Percentiles rank a stretch among this genome's conserved stretches.
These are phyloP conservation scores for Xenops minutus DNA, from an alignment of 2,797 vertebrate genomes.

Conservation along the genomic window DNA sequence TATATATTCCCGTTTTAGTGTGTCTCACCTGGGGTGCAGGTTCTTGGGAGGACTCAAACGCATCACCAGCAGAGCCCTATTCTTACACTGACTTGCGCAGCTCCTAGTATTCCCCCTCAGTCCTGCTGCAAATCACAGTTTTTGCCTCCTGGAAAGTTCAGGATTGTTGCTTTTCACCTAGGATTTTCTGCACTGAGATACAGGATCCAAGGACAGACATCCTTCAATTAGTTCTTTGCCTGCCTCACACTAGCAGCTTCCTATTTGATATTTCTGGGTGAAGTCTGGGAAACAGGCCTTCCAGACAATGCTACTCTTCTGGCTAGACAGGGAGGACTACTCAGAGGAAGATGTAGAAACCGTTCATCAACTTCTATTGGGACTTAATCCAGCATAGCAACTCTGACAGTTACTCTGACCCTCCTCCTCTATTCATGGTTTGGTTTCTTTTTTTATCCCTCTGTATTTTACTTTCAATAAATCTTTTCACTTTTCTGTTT, in stretches of 20 bases:
- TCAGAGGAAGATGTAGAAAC: not conserved
- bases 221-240: not conserved
- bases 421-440: not conserved
- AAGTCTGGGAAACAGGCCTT: not conserved
- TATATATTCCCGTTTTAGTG: not conserved
- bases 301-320: not conserved
- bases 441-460: not conserved
- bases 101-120: not conserved
- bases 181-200: not conserved
- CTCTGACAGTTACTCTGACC: not conserved
- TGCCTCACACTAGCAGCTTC: not conserved
- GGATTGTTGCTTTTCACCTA: not conserved
- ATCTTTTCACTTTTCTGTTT: constrained; percentile 17
- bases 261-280: not conserved
- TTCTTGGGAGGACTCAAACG: not conserved
- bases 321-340: not conserved
- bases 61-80: not conserved
- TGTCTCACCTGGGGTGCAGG: not conserved
- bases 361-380: not conserved
- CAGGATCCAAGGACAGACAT: not conserved
- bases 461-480: not conserved
- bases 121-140: not conserved
- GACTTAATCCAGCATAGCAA: not conserved
- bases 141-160: not conserved
- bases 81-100: not conserved